Base-by-base conservation (phyloP, 1,140 invertebrate species). In the Ptiloglossa arizonensis region DNA sequence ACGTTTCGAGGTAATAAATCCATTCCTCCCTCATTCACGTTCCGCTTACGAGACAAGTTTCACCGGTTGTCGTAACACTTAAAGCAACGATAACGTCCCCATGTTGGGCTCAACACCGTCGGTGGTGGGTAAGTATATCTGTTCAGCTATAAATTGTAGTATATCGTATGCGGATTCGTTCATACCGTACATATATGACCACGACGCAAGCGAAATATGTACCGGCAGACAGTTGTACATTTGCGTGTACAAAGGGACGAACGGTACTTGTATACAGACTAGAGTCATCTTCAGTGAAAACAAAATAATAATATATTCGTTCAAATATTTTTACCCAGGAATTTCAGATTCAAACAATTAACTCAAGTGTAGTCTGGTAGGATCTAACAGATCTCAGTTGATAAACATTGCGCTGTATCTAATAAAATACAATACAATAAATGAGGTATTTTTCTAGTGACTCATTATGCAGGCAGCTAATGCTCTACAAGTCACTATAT, bases 221-320 rank as follows among this genome's bases (percentile, higher is more conserved):
- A 54, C 11, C 46, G 11, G 13, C 46, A 3, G 27, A 29, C 44
- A 59, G 72, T 52, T 48, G 41, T 63, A 59, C 32, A 41, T 44
- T 35, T 48, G 68, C 57, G 60, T 62, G 48, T 67, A 79, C 57
- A 77, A 71, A 69, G 60, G 24, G 73, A 73, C 24, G 68, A 60
- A 81, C 60, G 81, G 75, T 86, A 81, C 81, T 81, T 79, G 89
- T 87, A n/a, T n/a, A n/a, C n/a, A n/a, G n/a, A n/a, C n/a, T n/a
- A n/a, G n/a, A n/a, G n/a, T n/a, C n/a, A n/a, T n/a, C n/a, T n/a
- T n/a, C n/a, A n/a, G n/a, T n/a, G n/a, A n/a, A n/a, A n/a, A n/a
- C n/a, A n/a, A n/a, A n/a, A n/a, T n/a, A n/a, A n/a, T n/a, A n/a
- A n/a, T n/a, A n/a, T n/a, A n/a, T n/a, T n/a, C n/a, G n/a, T n/a